Percentiles rank a stretch among this genome's conserved stretches.
Conservation (phyloP, 2,113 vertebrate species). For the Ptychochromis oligacanthus region DNA sequence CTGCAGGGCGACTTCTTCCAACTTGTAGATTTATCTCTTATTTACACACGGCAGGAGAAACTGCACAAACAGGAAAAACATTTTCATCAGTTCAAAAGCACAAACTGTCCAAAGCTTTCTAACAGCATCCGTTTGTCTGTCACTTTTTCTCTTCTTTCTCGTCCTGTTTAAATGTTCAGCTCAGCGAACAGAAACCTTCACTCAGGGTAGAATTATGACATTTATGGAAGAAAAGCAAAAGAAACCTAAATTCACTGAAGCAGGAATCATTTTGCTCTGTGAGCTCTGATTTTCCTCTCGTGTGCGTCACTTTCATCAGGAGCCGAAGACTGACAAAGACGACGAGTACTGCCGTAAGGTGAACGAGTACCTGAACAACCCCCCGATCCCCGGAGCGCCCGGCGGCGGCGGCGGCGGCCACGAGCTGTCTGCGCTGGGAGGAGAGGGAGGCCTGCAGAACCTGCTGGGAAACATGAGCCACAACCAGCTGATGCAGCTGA, state of each 20-base stretch:
- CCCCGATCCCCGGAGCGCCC: slow-evolving; percentile 90
- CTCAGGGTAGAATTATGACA: too few relatives aligned
- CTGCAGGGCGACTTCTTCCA: too few relatives aligned
- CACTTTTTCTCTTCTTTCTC: too few relatives aligned
- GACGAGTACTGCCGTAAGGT: slow-evolving; percentile 95
- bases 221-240: neutral
- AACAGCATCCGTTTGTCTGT: too few relatives aligned
- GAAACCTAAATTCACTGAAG: neutral
- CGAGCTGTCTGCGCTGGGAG: slow-evolving; percentile 91
- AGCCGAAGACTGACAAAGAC: slow-evolving; percentile 95
- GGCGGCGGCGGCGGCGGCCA: slow-evolving; percentile 88
- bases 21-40: too few relatives aligned
- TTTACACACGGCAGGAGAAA: neutral
- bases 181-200: too few relatives aligned
- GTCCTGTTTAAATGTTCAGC: too few relatives aligned
- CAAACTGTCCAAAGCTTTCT: neutral
- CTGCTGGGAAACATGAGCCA: slow-evolving; percentile 99
- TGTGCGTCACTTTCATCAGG: slow-evolving; percentile 71
- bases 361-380: slow-evolving; percentile 97
- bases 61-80: neutral
- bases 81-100: too few relatives aligned
- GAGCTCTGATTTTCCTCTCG: neutral
- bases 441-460: slow-evolving; percentile 96
- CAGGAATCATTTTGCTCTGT: neutral
- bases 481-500: slow-evolving; percentile 99